phyloP scores from a whole-genome alignment of 2,797 vertebrate species.

The Nannoperca obscura region DNA sequence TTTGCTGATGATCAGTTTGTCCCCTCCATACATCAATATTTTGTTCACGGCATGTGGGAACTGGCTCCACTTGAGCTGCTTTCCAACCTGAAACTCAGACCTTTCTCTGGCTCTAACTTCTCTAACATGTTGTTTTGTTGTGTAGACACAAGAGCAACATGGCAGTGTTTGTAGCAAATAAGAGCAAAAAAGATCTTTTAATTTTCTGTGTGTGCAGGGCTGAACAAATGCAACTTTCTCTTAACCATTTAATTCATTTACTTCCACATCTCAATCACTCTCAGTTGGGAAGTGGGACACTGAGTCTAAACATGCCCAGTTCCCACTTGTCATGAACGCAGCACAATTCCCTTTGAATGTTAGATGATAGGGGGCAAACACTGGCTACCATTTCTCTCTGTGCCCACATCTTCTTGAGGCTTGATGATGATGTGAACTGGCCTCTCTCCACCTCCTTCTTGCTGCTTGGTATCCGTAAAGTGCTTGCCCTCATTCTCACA shows the following conservation, averaged over 20 bases:
- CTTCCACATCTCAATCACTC: constrained; percentile 7
- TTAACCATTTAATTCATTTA: neutral
- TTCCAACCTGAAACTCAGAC: constrained; percentile 8
- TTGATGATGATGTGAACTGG: constrained; percentile 85
- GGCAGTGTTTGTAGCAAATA: constrained; percentile 15
- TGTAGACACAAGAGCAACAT: constrained; percentile 4
- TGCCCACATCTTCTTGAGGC: constrained; percentile 71
- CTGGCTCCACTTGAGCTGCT: neutral
- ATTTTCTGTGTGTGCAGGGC: neutral
- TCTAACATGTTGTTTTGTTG: neutral
- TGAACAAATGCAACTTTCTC: constrained; percentile 14
- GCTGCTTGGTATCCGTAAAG: constrained; percentile 53
- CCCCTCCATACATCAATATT: constrained; percentile 3
- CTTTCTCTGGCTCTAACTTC: neutral
- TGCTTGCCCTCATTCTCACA: constrained; percentile 61
- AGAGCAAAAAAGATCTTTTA: neutral
- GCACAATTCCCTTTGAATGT: constrained; percentile 15
- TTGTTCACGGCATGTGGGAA: constrained; percentile 29
- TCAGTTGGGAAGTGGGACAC: neutral
- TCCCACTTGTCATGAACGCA: constrained; percentile 35
- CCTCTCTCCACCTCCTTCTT: constrained; percentile 69
- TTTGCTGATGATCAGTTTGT: constrained; percentile 5
- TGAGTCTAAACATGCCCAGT: constrained; percentile 14
- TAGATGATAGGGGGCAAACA: constrained; percentile 78
- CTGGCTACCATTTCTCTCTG: constrained; percentile 67